phyloP scores from a whole-genome alignment of 1,140 invertebrate genomes.

The Leptopilina boulardi region DNA sequence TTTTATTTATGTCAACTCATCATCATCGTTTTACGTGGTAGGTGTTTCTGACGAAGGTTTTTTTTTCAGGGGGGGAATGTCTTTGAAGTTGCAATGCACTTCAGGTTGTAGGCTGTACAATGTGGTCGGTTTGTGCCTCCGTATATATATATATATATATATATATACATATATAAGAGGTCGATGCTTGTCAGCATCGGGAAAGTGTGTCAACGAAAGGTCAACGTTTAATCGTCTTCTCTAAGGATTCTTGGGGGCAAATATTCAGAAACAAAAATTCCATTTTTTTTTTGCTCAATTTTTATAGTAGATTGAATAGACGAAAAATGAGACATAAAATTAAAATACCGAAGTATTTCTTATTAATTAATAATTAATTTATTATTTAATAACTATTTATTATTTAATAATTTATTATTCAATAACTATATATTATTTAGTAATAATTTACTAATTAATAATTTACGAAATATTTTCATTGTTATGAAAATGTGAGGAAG shows the following conservation, averaged over 20 bases:
- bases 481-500: not conserved
- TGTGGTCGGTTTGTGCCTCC: constrained; percentile 39
- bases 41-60: constrained; percentile 17
- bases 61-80: constrained; percentile 4
- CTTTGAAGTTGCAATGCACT: not conserved
- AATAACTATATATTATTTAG: too few species aligned
- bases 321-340: too few species aligned
- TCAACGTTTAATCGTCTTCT: constrained; percentile 60
- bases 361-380: too few species aligned
- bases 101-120: constrained; percentile 35
- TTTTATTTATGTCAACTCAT: constrained; percentile 19
- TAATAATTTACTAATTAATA: too few species aligned
- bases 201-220: constrained; percentile 73
- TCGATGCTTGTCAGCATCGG: constrained; percentile 58
- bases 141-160: too few species aligned
- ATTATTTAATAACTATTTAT: too few species aligned
- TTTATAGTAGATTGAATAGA: too few species aligned
- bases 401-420: too few species aligned
- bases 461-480: too few species aligned
- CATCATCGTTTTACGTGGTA: not conserved
- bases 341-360: too few species aligned
- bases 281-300: not conserved
- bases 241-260: constrained; percentile 33
- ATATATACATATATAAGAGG: too few species aligned
- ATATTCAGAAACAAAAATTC: constrained; percentile 33